phyloP scores from a whole-genome alignment of 2,797 vertebrate species.

The Micrastur ruficollis region DNA sequence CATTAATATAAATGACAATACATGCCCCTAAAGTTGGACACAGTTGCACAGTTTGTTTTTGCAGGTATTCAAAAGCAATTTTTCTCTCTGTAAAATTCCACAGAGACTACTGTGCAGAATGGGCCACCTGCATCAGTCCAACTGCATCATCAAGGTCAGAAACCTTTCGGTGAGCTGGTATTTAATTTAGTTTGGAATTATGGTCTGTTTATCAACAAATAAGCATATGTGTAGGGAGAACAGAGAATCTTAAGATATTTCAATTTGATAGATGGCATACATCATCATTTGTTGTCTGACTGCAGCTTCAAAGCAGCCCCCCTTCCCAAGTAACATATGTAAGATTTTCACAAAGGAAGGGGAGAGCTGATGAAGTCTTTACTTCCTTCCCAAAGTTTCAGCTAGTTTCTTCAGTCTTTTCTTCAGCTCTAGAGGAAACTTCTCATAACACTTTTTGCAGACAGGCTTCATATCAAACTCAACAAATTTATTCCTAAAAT shows the following conservation, averaged over 20 bases:
- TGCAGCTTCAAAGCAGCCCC: conserved; percentile 18
- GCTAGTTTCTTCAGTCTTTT: conserved; percentile 97
- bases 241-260: not conserved
- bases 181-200: conserved; percentile 7
- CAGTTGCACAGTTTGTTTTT: not conserved
- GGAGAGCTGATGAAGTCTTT: conserved; percentile 51
- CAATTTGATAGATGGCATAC: not conserved
- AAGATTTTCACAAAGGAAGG: conserved; percentile 41
- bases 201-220: not conserved
- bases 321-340: not conserved
- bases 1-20: not conserved
- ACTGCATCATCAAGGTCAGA: not conserved
- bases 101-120: not conserved
- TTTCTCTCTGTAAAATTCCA: not conserved
- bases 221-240: not conserved
- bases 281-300: not conserved
- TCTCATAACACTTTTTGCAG: conserved; percentile 99
- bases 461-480: conserved; percentile 99
- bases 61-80: not conserved
- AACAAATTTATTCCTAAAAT: conserved; percentile 95
- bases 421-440: conserved; percentile 98
- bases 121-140: not conserved
- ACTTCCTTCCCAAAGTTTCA: conserved; percentile 91
- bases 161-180: not conserved
- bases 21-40: not conserved